These are phyloP conservation scores for Thripadectes ignobilis DNA, from an alignment of 2,797 vertebrate species.

Conservation along the genomic window DNA sequence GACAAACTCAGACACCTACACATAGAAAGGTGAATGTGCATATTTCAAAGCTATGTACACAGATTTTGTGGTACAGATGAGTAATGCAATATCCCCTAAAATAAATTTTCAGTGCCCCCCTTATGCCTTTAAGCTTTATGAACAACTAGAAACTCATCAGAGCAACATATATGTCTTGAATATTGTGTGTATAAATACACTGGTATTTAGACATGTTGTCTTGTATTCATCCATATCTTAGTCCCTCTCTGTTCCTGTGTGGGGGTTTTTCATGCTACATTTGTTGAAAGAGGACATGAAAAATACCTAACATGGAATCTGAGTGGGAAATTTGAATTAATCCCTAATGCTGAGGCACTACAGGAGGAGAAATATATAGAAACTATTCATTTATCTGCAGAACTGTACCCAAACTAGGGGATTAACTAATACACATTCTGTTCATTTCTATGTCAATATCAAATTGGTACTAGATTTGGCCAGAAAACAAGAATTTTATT, in stretches of 20 bases:
- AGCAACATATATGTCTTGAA: not conserved
- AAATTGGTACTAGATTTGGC: constrained; percentile 20
- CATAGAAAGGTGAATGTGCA: not conserved
- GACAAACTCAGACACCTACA: not conserved
- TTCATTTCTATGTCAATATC: constrained; percentile 23
- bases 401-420: not conserved
- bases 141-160: not conserved
- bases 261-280: not conserved
- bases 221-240: not conserved
- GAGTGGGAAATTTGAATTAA: not conserved
- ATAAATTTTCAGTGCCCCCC: not conserved
- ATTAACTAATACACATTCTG: not conserved
- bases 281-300: not conserved
- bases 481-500: constrained; percentile 22
- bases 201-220: not conserved
- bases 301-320: not conserved
- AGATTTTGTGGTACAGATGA: not conserved
- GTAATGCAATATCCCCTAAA: not conserved
- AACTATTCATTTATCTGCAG: not conserved
- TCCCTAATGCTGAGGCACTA: not conserved
- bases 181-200: not conserved
- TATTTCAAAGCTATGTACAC: not conserved
- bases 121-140: not conserved
- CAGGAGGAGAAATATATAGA: not conserved
- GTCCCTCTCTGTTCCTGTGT: not conserved